Evolutionary conservation across 53 echinoderm and acorn worm genomes (phyloP), one percentile per base, ranked within the genome.

Genomic region (Henricia sp.): DNA sequence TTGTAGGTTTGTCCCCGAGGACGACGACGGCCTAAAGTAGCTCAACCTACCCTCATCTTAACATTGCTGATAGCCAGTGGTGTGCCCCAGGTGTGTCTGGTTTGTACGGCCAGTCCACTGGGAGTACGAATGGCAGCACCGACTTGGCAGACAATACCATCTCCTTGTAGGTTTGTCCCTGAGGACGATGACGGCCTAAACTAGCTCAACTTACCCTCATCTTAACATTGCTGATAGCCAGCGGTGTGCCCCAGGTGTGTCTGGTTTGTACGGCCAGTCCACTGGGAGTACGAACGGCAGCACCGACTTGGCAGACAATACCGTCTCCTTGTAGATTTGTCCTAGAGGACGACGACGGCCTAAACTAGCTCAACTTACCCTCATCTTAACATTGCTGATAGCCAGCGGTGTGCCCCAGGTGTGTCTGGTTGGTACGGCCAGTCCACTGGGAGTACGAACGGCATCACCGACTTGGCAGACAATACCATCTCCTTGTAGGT

Each of bases 71-170:
- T 87, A 42, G 93, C 93, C 66, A 83, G 86, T 6, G 90, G 90
- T 39, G 93, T 90, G 13, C 93, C 93, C 93, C 93, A 93, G 11
- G 87, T 83, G 66, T 93, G 90, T 64, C 84, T 93, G 12, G 76
- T 70, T 19, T 83, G 72, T 25, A 56, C 63, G 32, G 72, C 53
- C 32, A 74, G 73, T 19, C 85, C 86, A 50, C 63, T 86, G 26
- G 92, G 89, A 32, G 63, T 91, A 57, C 74, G 82, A 34, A 92
- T 80, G 19, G 84, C 70, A 23, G 85, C 93, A 36, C 87, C 93
- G 12, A 93, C 76, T 25, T 84, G 84, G 70, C 90, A 86, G 51
- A 64, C 87, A 19, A 93, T 71, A 48, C 83, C 84, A 59, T 93
- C 93, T 48, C 90, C 90, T 83, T 90, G 93, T 58, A 93, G 74